These are phyloP conservation scores for Todus mexicanus DNA, from an alignment of 2,797 vertebrate genomes.

Conservation along the genomic window DNA sequence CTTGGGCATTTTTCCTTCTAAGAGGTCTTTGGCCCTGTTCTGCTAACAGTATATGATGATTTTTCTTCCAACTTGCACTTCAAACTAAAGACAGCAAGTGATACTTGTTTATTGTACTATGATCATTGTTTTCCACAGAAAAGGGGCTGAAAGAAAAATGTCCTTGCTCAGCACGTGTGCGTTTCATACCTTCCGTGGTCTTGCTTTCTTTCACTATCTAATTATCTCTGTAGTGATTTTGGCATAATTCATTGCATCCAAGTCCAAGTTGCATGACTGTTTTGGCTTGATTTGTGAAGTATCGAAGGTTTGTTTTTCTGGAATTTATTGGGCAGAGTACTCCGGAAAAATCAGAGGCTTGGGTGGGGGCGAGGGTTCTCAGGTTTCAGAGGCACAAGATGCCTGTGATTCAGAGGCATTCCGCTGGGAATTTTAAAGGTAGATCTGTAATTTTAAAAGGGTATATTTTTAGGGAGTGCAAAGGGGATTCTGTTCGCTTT, in stretches of 20 bases:
- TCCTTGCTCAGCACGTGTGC: constrained; percentile 55
- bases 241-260: constrained; percentile 33
- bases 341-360: constrained; percentile 49
- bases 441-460: not conserved
- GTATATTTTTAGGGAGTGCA: not conserved
- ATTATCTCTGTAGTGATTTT: constrained; percentile 58
- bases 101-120: not conserved
- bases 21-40: not conserved
- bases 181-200: constrained; percentile 48
- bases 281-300: constrained; percentile 61
- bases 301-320: constrained; percentile 56
- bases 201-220: constrained; percentile 43
- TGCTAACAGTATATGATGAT: not conserved
- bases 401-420: constrained; percentile 46
- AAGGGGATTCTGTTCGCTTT: not conserved
- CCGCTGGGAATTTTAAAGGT: constrained; percentile 31
- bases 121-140: constrained; percentile 17
- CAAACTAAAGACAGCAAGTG: not conserved
- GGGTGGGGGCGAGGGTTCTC: constrained; percentile 46
- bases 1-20: not conserved
- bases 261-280: constrained; percentile 64
- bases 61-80: not conserved
- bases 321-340: constrained; percentile 40
- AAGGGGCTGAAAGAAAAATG: not conserved
- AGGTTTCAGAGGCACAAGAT: constrained; percentile 46